A percentile compares a stretch with the other conserved stretches of the same genome.
phyloP scores from a whole-genome alignment of 2,113 vertebrate species.

The Pygoscelis antarcticus region DNA sequence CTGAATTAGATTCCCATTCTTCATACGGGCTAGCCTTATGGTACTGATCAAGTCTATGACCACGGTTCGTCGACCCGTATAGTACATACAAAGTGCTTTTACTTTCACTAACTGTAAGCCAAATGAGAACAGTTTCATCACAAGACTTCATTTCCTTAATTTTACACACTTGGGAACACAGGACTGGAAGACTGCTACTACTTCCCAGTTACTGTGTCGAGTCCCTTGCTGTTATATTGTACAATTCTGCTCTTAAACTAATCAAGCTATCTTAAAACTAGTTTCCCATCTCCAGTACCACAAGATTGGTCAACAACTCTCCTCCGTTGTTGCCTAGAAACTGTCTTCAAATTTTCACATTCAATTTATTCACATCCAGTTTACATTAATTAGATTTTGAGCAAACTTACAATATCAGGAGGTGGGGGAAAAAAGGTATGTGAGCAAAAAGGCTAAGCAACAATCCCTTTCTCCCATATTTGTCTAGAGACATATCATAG shows the following conservation, averaged over 20 bases:
- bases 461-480: background rate
- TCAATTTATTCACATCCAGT: background rate
- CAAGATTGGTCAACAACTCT: background rate
- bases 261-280: background rate
- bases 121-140: background rate
- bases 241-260: background rate
- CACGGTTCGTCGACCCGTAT: fast-evolving
- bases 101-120: background rate
- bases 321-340: background rate
- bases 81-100: background rate
- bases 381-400: background rate
- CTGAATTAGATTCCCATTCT: background rate
- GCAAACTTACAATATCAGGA: background rate
- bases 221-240: background rate
- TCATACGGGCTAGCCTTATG: background rate
- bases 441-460: background rate
- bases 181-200: background rate
- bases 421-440: background rate
- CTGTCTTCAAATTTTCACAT: background rate
- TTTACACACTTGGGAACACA: background rate
- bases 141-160: background rate
- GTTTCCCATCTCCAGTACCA: background rate
- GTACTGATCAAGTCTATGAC: background rate
- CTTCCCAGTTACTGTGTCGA: background rate
- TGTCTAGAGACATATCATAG: background rate